These are phyloP conservation scores for Stenodema calcarata DNA, from an alignment of 2,888 invertebrate genomes.

Conservation along the genomic window DNA sequence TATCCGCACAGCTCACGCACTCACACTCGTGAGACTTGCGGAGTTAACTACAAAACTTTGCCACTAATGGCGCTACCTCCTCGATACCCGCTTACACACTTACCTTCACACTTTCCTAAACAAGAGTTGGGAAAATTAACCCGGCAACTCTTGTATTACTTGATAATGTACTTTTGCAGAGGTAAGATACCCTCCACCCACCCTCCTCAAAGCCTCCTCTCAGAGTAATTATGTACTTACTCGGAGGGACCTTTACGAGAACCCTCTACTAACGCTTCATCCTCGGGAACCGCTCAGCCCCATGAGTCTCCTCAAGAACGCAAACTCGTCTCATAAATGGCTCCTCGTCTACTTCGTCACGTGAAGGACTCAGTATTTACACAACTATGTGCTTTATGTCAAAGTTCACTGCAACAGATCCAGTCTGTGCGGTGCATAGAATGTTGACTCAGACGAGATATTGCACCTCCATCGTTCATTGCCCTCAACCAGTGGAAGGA, in stretches of 20 bases:
- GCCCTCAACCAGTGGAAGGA: too few relatives aligned
- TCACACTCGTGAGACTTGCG: background rate
- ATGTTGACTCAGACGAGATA: background rate
- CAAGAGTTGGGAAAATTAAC: slow-evolving; percentile 34
- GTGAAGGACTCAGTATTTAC: background rate
- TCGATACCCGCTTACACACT: slow-evolving; percentile 12
- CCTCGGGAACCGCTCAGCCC: background rate
- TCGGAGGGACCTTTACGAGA: background rate
- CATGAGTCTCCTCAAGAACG: background rate
- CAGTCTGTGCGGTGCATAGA: background rate
- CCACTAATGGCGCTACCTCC: slow-evolving; percentile 13
- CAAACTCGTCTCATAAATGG: slow-evolving; percentile 7
- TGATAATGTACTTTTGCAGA: slow-evolving; percentile 35
- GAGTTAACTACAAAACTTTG: slow-evolving; percentile 35
- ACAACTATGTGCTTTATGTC: background rate
- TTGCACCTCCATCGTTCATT: background rate
- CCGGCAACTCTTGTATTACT: slow-evolving; percentile 40
- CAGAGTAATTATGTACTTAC: slow-evolving; percentile 6
- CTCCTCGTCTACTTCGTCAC: background rate
- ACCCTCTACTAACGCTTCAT: background rate
- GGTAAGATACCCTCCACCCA: background rate
- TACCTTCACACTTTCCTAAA: slow-evolving; percentile 11
- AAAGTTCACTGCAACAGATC: background rate
- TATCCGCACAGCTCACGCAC: background rate
- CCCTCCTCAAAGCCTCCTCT: background rate